Base-by-base conservation (phyloP, 2,888 invertebrate genomes). In the Prostheceraeus crozeri region DNA sequence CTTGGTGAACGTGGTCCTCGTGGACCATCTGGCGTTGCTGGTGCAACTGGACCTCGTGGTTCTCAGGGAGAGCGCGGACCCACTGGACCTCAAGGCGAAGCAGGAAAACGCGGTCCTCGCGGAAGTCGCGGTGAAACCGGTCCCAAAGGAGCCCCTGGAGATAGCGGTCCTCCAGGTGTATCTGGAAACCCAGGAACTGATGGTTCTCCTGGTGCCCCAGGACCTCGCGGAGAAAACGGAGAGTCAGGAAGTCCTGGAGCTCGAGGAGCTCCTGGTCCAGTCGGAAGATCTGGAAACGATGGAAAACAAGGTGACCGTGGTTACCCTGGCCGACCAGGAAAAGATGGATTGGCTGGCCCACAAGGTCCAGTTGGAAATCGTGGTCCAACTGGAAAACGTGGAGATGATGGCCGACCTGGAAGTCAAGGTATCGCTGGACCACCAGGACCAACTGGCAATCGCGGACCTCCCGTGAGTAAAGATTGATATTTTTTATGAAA, bases 361-460 rank as follows among this genome's bases (percentile, higher is more conserved):
- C 31, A 36, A 4, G 53, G 31, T 53, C 31, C 67, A 0, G 81
- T 82, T 0, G 80, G 81, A 8, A n/a, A n/a, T n/a, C n/a, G n/a
- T n/a, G n/a, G n/a, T 77, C 80, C 1, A 46, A n/a, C 14, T 8
- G 48, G 48, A 46, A 46, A 46, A 46, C 25, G 28, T 16, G 48
- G 48, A n/a, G 25, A 23, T 4, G 25, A 23, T 16, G 48, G 48
- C n/a, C 48, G 25, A 8, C n/a, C 23, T 46, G 48, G 48, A 3
- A 4, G 23, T 8, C 23, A 27, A 46, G 48, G 48, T n/a, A n/a
- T n/a, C n/a, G n/a, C n/a, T n/a, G n/a, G n/a, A n/a, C n/a, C n/a
- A n/a, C n/a, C n/a, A n/a, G n/a, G 48, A 27, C 48, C 48, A 8
- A 16, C 23, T 46, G 48, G 48, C 3, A 4, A 27, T 8, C 23